Conservation (phyloP, 2,888 invertebrate species). For the Cybosia mesomella region DNA sequence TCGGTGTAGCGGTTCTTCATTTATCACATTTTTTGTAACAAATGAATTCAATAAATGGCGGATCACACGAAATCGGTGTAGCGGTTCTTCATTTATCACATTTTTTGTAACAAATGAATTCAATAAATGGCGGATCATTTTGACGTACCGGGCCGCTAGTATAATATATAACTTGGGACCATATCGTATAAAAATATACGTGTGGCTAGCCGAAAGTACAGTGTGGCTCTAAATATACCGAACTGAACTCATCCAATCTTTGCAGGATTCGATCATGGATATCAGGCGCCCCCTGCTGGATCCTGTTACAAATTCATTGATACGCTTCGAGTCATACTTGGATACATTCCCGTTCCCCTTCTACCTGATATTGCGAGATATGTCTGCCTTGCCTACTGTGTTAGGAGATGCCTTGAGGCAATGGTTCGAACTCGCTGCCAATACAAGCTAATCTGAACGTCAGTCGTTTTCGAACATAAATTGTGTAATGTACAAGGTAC, state of each 20-base stretch:
- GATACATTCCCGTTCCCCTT: constrained; percentile 99
- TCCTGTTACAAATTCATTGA: constrained; percentile 82
- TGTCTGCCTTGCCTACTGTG: constrained; percentile 94
- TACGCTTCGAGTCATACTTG: constrained; percentile 93
- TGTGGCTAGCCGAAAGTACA: too few relatives aligned
- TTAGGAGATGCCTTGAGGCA: constrained; percentile 98
- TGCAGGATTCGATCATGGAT: constrained; percentile 95
- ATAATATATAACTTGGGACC: too few relatives aligned
- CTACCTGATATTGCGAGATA: constrained; percentile 97
- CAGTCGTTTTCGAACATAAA: background rate
- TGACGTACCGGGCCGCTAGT: too few relatives aligned
- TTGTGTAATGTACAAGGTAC: background rate
- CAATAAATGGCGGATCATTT: too few relatives aligned
- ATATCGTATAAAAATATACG: too few relatives aligned
- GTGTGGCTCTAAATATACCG: background rate
- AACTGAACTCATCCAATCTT: background rate
- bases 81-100: too few relatives aligned
- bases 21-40: too few relatives aligned
- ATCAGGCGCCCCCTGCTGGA: constrained; percentile 95
- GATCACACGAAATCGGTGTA: too few relatives aligned
- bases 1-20: too few relatives aligned
- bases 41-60: too few relatives aligned
- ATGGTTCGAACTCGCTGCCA: constrained; percentile 98
- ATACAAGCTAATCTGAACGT: constrained; percentile 67
- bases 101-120: too few relatives aligned